Percentiles rank a stretch among this genome's conserved stretches.
Conservation (phyloP, 1,140 invertebrate genomes). For the Atopsyche davidsoni region DNA sequence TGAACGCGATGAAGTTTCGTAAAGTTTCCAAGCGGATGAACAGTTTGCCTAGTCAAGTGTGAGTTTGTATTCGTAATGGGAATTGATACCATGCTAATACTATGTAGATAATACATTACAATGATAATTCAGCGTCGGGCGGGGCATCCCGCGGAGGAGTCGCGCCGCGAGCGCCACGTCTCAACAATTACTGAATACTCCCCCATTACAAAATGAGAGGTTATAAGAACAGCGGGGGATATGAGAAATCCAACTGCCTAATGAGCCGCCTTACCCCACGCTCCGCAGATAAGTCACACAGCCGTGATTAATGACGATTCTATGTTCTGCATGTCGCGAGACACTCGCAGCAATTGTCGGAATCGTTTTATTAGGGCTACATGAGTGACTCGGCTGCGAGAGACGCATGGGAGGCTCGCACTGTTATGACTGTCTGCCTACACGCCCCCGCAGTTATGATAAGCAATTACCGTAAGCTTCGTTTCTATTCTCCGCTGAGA, state of each 20-base stretch:
- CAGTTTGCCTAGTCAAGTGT: too few species aligned
- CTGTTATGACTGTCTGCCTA: constrained; percentile 4
- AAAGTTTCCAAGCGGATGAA: too few species aligned
- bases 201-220: not conserved
- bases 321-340: constrained; percentile 22
- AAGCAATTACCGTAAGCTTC: too few species aligned
- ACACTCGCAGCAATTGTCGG: constrained; percentile 14
- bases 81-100: too few species aligned
- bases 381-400: constrained; percentile 8
- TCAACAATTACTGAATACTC: not conserved
- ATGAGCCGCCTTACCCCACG: constrained; percentile 27
- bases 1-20: too few species aligned
- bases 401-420: too few species aligned
- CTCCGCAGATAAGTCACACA: constrained; percentile 27
- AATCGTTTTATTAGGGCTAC: constrained; percentile 22
- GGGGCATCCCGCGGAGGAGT: not conserved
- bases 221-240: not conserved
- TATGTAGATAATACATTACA: too few species aligned
- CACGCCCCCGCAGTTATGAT: not conserved
- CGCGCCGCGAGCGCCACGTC: not conserved
- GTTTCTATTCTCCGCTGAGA: too few species aligned
- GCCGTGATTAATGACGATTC: constrained; percentile 27
- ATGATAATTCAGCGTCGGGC: too few species aligned
- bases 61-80: too few species aligned
- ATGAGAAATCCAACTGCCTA: constrained; percentile 30